Evolutionary conservation across 2,797 vertebrate genomes (phyloP), one percentile per base, ranked within the genome.

Genomic region (Erithacus rubecula): DNA sequence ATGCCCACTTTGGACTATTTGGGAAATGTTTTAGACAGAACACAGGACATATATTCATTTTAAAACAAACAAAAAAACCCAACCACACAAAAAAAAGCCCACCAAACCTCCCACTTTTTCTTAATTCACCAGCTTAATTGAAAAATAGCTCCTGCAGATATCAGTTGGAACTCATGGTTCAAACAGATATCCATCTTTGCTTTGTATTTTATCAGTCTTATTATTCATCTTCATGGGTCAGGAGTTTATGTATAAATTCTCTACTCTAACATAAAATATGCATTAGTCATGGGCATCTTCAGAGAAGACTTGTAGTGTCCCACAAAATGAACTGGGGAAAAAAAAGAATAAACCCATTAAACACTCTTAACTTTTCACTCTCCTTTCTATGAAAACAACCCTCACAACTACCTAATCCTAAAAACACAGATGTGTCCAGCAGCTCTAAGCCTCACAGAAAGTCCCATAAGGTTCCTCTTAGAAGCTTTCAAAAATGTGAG

Each of bases 81-180:
- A 74, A 30, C 12, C 23, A 60, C 7, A 71, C 5, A 52, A 55
- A 10, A 39, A 12, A 29, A 41, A 65, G 3, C 0, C 1, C 15
- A 55, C 13, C 32, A 63, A 34, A 5, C 1, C 0, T 0, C 2
- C 5, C 7, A 17, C 23, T 41, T 83, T 49, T 60, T 36, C 53
- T 82, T 30, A 68, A 71, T 64, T 75, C 19, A 60, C 12, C 37
- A 56, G 39, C 8, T 87, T 56, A 55, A 67, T 8, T 79, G 5
- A 69, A 79, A 81, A 82, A 24, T 46, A 78, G 75, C 46, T 85
- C 39, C 34, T 55, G 43, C 11, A 51, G 39, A 81, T 34, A 67
- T 7, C 10, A 23, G 44, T 23, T 46, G 44, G 44, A 46, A 46
- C 44, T 44, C 43, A 44, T 44, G 19, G 43, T 11, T 44, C 43